phyloP scores from a whole-genome alignment of 2,113 vertebrate genomes.

The Nothocercus julius region DNA sequence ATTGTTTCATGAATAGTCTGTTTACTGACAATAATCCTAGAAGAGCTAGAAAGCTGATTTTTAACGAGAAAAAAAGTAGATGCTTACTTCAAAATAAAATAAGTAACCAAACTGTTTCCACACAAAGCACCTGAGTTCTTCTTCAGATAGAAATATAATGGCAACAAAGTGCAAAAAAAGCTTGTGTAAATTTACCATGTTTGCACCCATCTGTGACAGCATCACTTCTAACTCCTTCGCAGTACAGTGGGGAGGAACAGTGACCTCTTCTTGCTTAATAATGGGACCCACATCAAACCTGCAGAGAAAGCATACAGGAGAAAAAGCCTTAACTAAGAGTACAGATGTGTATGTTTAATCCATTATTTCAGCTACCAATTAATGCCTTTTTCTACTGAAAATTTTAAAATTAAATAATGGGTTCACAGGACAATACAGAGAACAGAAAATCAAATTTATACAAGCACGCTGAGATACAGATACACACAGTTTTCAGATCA shows the following conservation, averaged over 20 bases:
- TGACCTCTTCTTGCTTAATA: slow-evolving; percentile 83
- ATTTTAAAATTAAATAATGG: background rate
- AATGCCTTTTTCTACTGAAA: background rate
- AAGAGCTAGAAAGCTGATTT: background rate
- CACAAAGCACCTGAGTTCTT: background rate
- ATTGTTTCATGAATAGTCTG: background rate
- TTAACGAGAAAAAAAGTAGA: background rate
- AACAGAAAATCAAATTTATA: background rate
- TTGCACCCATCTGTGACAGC: slow-evolving; percentile 84
- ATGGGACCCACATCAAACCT: slow-evolving; percentile 96
- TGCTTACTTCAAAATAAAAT: background rate
- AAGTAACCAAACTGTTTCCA: background rate
- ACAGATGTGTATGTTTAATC: background rate
- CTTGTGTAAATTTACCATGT: slow-evolving; percentile 78
- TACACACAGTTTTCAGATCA: background rate
- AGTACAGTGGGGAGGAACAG: slow-evolving; percentile 82
- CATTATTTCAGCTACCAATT: background rate
- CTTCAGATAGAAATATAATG: background rate
- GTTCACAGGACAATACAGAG: background rate
- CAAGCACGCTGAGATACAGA: background rate
- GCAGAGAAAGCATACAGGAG: background rate
- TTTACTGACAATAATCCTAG: background rate
- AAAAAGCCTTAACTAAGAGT: background rate
- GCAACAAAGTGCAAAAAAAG: background rate
- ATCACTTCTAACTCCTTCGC: slow-evolving; percentile 83